Evolutionary conservation across 1,140 invertebrate genomes (phyloP).

Genomic region (Drosophila kepulauana): DNA sequence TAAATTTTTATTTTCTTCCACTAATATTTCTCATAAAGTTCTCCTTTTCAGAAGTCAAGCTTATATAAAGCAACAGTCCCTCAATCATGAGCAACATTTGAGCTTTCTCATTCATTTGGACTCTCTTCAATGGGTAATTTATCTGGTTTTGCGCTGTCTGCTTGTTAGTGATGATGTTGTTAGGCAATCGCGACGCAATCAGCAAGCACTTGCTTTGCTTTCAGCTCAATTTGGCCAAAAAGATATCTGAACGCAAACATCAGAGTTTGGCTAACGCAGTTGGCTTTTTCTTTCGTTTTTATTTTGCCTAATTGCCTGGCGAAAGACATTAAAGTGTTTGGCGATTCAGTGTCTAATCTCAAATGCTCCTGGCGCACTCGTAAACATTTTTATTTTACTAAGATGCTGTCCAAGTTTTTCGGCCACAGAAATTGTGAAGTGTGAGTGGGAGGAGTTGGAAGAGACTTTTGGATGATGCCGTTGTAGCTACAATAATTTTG

Average conservation of each 20-base stretch:
- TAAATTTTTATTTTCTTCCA: no score
- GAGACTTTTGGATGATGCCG: slow-evolving; percentile 29
- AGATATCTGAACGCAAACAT: slow-evolving; percentile 1
- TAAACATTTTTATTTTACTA: slow-evolving; percentile 62
- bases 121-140: not conserved
- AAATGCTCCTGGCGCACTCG: slow-evolving; percentile 51
- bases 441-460: not conserved
- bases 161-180: slow-evolving; percentile 1
- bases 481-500: slow-evolving; percentile 72
- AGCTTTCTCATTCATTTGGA: not conserved
- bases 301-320: slow-evolving; percentile 41
- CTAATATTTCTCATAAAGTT: not conserved
- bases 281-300: not conserved
- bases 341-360: slow-evolving; percentile 51
- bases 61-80: not conserved
- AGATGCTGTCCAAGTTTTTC: slow-evolving; percentile 20
- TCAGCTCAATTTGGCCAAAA: slow-evolving; percentile 13
- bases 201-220: not conserved
- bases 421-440: not conserved
- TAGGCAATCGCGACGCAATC: not conserved
- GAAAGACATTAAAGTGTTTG: slow-evolving; percentile 38
- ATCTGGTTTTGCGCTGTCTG: not conserved
- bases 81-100: not conserved
- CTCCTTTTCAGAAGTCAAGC: not conserved
- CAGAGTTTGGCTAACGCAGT: slow-evolving; percentile 4